Base-by-base conservation (phyloP, 2,113 vertebrate genomes). In the Catagonus wagneri region DNA sequence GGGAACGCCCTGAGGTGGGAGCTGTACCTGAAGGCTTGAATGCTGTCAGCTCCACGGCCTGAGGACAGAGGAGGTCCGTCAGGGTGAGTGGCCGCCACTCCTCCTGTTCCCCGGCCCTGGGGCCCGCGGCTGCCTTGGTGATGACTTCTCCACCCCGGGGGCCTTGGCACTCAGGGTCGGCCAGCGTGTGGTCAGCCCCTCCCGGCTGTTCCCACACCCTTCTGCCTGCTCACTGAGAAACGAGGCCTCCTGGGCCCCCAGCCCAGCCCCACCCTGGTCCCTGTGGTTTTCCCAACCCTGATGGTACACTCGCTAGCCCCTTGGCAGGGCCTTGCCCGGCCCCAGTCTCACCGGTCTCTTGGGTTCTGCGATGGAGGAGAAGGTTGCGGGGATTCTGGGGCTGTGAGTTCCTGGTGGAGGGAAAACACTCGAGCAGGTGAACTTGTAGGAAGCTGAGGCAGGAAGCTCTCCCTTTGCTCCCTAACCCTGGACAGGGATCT, bases 21-120 rank as follows among this genome's bases (percentile, higher is more conserved):
- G n/a, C 0, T 2, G 88, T 98, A 99, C 99, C 99, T 99, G 99
- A 99, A 68, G 99, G 98, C 93, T 99, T 99, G 98, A 99, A 99
- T 0, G 99, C 99, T 3, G 99, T 99, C 97, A 99, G 98, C 98
- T 99, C 99, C 32, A 99, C 99, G 15, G 98, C 99, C 99, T 99
- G 98, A 14, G 96, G 91, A 98, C 92, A 96, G 63, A 97, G 50
- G 83, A 27, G 60, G 97, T 52, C 95, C 32, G 0, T 91, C 16
- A 71, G 34, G 2, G 17, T n/a, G 1, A 6, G 15, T 32, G 32
- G 1, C 22, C 44, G 32, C n/a, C 32, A 2, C 17, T 69, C 44
- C 83, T 78, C 7, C 58, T n/a, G 19, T 36, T 29, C 11, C 39
- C 78, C 56, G n/a, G 68, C 39, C 23, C 44, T 20, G 39, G 66